Percentiles rank a stretch among this genome's conserved stretches.
These are phyloP conservation scores for Beris morrisii DNA, from an alignment of 2,888 invertebrate species.

Conservation along the genomic window DNA sequence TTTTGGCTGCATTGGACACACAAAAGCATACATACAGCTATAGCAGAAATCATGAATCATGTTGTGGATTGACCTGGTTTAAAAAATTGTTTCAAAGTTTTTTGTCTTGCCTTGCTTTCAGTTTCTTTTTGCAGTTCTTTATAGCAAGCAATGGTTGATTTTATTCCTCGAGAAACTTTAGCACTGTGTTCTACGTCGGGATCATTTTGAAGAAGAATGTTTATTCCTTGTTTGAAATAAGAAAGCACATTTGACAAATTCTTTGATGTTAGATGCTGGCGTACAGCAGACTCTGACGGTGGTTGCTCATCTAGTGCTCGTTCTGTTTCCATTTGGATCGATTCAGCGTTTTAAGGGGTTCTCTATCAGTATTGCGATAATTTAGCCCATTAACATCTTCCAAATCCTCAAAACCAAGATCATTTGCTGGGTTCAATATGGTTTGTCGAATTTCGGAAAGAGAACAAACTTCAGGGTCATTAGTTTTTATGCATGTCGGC, in stretches of 20 bases:
- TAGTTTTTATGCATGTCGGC: slow-evolving; percentile 42
- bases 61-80: slow-evolving; percentile 27
- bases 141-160: slow-evolving; percentile 42
- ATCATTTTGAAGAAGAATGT: slow-evolving; percentile 40
- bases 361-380: slow-evolving; percentile 42
- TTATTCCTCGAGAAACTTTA: slow-evolving; percentile 41
- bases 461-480: slow-evolving; percentile 23
- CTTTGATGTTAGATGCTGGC: slow-evolving; percentile 37
- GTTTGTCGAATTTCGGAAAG: too few relatives aligned
- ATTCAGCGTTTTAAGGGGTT: slow-evolving; percentile 42
- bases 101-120: slow-evolving; percentile 41
- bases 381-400: slow-evolving; percentile 38
- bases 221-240: slow-evolving; percentile 29
- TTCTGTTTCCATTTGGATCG: slow-evolving; percentile 41
- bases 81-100: slow-evolving; percentile 3
- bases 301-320: slow-evolving; percentile 39
- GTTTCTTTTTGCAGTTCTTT: slow-evolving; percentile 38
- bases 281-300: slow-evolving; percentile 37
- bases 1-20: too few relatives aligned
- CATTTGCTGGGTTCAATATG: too few relatives aligned
- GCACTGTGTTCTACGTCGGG: slow-evolving; percentile 39
- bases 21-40: too few relatives aligned
- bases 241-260: slow-evolving; percentile 32
- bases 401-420: too few relatives aligned
- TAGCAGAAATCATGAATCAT: too few relatives aligned